phyloP scores from a whole-genome alignment of 2,797 vertebrate species.

The Crax fasciolata region DNA sequence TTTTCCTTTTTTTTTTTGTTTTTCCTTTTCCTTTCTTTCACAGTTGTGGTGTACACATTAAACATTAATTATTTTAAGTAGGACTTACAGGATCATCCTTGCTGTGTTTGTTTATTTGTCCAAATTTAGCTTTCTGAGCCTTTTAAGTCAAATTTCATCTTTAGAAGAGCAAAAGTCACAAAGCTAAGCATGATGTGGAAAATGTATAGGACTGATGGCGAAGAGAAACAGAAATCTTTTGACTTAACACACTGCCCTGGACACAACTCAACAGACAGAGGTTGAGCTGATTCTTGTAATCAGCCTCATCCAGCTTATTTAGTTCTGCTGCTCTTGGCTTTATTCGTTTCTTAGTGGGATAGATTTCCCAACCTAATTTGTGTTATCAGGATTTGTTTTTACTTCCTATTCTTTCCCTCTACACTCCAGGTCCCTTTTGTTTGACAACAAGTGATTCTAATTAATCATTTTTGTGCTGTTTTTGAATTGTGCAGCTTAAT shows the following conservation, averaged over 20 bases:
- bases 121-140: neutral
- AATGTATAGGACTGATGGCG: neutral
- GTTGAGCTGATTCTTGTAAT: neutral
- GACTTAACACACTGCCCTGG: neutral
- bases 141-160: neutral
- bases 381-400: slow-evolving; percentile 44
- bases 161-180: neutral
- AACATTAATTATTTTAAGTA: neutral
- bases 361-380: slow-evolving; percentile 54
- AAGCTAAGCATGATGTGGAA: neutral
- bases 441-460: slow-evolving; percentile 64
- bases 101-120: neutral
- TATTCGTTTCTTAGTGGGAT: slow-evolving; percentile 49
- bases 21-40: neutral
- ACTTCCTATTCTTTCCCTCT: slow-evolving; percentile 49
- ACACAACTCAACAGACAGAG: neutral
- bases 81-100: neutral
- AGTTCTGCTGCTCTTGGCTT: neutral
- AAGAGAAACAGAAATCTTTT: neutral
- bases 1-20: neutral
- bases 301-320: neutral
- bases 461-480: slow-evolving; percentile 72
- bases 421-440: slow-evolving; percentile 47
- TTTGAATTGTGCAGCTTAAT: slow-evolving; percentile 58
- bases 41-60: accelerated